phyloP scores from a whole-genome alignment of 2,888 invertebrate species.

The Habrosyne pyritoides region DNA sequence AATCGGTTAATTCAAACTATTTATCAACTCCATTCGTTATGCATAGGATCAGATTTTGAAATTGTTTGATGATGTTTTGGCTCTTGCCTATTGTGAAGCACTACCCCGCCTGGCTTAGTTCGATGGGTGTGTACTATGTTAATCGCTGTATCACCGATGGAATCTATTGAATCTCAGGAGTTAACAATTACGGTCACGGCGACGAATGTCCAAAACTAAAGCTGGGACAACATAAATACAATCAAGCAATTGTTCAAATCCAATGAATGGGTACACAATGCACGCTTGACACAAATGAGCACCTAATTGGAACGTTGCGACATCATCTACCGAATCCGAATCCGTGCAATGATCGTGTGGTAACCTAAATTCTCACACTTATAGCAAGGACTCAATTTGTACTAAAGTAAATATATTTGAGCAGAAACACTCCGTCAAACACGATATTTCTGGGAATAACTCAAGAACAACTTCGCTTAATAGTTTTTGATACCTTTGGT shows the following conservation, averaged over 20 bases:
- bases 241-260: slow-evolving; percentile 67
- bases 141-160: slow-evolving; percentile 71
- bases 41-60: slow-evolving; percentile 81
- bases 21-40: slow-evolving; percentile 82
- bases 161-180: slow-evolving; percentile 64
- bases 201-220: slow-evolving; percentile 58
- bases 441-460: not conserved
- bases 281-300: slow-evolving; percentile 78
- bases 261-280: slow-evolving; percentile 73
- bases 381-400: slow-evolving; percentile 40
- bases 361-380: slow-evolving; percentile 50
- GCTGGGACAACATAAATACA: slow-evolving; percentile 55
- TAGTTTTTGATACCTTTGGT: not conserved
- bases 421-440: not conserved
- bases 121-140: slow-evolving; percentile 79
- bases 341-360: slow-evolving; percentile 60
- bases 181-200: slow-evolving; percentile 36
- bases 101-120: slow-evolving; percentile 69
- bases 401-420: slow-evolving; percentile 19
- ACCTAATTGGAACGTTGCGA: slow-evolving; percentile 80
- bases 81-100: slow-evolving; percentile 67
- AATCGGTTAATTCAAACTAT: slow-evolving; percentile 84
- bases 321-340: slow-evolving; percentile 67
- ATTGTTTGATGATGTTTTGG: slow-evolving; percentile 82
- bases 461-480: not conserved